A percentile compares a stretch with the other conserved stretches of the same genome.
phyloP scores from a whole-genome alignment of 2,888 invertebrate species.

The Epiblema foenella region DNA sequence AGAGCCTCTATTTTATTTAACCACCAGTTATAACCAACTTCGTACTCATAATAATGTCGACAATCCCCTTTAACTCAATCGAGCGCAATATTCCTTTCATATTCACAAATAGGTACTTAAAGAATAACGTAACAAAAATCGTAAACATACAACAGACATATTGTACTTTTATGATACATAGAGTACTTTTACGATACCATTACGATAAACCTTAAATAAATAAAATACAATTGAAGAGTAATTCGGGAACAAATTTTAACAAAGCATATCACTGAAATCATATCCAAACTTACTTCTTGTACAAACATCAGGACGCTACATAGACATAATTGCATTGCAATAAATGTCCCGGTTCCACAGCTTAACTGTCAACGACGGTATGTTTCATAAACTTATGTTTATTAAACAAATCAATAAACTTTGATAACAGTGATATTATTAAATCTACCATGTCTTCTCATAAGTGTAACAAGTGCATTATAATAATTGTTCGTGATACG shows the following conservation, averaged over 20 bases:
- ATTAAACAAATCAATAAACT: background rate
- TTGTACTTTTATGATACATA: too few relatives aligned
- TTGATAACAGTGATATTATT: background rate
- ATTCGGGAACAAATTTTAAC: background rate
- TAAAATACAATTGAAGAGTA: background rate
- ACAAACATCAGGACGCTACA: too few relatives aligned
- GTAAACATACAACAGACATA: background rate
- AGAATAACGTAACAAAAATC: background rate
- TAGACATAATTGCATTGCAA: background rate
- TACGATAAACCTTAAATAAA: too few relatives aligned
- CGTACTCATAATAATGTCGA: background rate
- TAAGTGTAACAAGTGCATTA: background rate
- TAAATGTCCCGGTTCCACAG: background rate
- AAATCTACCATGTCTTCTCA: background rate
- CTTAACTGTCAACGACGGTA: too few relatives aligned
- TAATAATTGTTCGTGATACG: background rate
- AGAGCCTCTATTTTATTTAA: background rate
- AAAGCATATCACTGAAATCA: background rate
- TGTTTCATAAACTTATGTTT: background rate
- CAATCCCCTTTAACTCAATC: background rate
- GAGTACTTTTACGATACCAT: background rate
- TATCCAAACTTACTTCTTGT: background rate
- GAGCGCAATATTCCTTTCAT: background rate
- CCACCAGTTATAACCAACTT: conserved; percentile 10
- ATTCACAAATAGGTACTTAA: background rate